Evolutionary conservation across 2,113 vertebrate species (phyloP).

Genomic region (Xenopus laevis): DNA sequence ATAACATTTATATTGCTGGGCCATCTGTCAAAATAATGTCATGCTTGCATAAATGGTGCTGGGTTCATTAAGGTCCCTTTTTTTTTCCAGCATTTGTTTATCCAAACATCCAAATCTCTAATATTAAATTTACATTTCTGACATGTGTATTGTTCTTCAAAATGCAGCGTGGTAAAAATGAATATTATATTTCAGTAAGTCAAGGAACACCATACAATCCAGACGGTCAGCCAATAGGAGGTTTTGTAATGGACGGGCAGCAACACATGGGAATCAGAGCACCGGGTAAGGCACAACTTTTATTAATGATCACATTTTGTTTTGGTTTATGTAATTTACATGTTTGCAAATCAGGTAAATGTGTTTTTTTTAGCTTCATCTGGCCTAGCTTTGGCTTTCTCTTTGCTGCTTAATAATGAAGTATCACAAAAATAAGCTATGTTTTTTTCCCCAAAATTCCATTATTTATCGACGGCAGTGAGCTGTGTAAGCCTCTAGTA

Average conservation of each 20-base stretch:
- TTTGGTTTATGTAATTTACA: background rate
- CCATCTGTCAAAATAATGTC: background rate
- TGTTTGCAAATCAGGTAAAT: slow-evolving; percentile 9
- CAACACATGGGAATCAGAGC: slow-evolving; percentile 99
- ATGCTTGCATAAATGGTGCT: slow-evolving; percentile 23
- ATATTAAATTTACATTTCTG: slow-evolving; percentile 53
- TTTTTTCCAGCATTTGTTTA: background rate
- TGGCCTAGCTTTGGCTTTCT: slow-evolving; percentile 15
- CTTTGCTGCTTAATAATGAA: slow-evolving; percentile 9
- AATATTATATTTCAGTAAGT: slow-evolving; percentile 79
- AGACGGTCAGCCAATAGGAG: slow-evolving; percentile 97
- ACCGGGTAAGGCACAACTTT: slow-evolving; percentile 75
- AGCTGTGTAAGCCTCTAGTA: too few species aligned
- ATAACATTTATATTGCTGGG: background rate
- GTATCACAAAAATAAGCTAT: background rate
- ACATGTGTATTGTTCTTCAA: too few species aligned
- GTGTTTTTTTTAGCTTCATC: slow-evolving; percentile 11
- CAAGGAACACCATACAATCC: slow-evolving; percentile 98
- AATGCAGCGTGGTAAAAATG: background rate
- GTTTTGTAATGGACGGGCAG: slow-evolving; percentile 98
- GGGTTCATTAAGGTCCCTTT: slow-evolving; percentile 16
- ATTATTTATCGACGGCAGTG: too few species aligned
- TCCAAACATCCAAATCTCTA: too few species aligned
- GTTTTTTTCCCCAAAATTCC: background rate
- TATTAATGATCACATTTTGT: too few species aligned